Base-by-base conservation (phyloP, 2,797 vertebrate genomes). In the Psittacula echo region DNA sequence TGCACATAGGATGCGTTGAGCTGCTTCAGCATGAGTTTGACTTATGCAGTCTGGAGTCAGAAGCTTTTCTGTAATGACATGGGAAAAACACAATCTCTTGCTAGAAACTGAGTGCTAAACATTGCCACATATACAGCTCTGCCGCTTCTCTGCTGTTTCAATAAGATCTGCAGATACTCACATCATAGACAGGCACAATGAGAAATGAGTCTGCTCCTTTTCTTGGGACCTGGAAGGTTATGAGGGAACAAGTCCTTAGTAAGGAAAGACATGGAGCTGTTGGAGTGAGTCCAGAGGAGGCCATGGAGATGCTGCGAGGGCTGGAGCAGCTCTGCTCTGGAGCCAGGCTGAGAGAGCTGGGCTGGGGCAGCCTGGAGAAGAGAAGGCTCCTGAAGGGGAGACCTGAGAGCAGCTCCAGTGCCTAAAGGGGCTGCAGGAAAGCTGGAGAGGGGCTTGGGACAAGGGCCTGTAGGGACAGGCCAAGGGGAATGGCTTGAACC, bases 161-260 rank as follows among this genome's bases (percentile, higher is more conserved):
- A 0, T 41, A 18, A 85, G 17, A 16, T 7, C 15, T 87, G 10
- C 14, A 68, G 21, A 45, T 61, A n/a, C 30, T 3, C 37, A 48
- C 21, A 10, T 3, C 0, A 0, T 9, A 37, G 29, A 41, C 9
- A 27, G 9, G 5, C 12, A 67, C 34, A 32, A 37, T 44, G 24
- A 58, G 30, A 77, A 80, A 51, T 14, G 3, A 34, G 19, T 41
- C 62, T 61, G 29, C 30, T 47, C 7, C 7, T 80, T 83, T 50
- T 30, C 32, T 13, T 73, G 32, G 29, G 7, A 22, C 44, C 15
- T 68, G 30, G 64, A 50, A 84, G 66, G 9, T 39, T 53, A 47
- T 11, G 24, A 54, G 20, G 7, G n/a, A 70, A 32, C 3, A 68
- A 70, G 26, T 51, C 62, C 18, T 71, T 39, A 32, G 27, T 4